Base-by-base conservation (phyloP, 37 sponge, comb jelly and placozoan genomes). In the Tethya wilhelma region DNA sequence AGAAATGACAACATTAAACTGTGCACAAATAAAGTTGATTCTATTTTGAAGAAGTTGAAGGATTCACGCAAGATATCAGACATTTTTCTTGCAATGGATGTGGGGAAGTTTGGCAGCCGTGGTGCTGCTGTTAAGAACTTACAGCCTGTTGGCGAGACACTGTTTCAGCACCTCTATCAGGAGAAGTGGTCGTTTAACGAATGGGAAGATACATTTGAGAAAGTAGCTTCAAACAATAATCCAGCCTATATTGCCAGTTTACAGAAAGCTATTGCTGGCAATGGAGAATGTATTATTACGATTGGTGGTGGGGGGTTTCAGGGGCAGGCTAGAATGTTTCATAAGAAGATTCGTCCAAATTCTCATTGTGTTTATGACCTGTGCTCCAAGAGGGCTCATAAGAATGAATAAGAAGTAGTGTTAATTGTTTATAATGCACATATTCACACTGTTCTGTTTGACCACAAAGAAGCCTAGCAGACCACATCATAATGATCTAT, bases 291-390 rank as follows among this genome's bases (percentile, higher is more conserved):
- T 44, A 25, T 81, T 0, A 42, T 81, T 11, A 58, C 72, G 82
- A 31, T 81, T 29, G 82, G 82, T 34, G 82, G 43, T 20, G 82
- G 82, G 1, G 73, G 82, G 22, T 81, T 81, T 29, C 82, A 81
- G 64, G 63, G 39, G 0, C 72, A 72, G 46, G 82, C 82, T 7
- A 42, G 73, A 72, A 23, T 42, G 14, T 60, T 81, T 29, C 72
- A 81, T 34, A 36, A 71, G 37, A 70, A 38, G 49, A 31, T 46
- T 43, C 82, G 62, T 81, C 49, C 60, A n/a, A 73, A 71, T 5
- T 11, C 20, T 19, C 30, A 26, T 23, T 81, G 82, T 43, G 19
- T 81, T 17, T 62, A 60, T 44, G 60, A 62, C 4, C 0, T 81
- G 0, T 81, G 82, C 43, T n/a, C n/a, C n/a, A n/a, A n/a, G n/a